Evolutionary conservation across 2,888 invertebrate species (phyloP).

Genomic region (Orchesella flavescens): DNA sequence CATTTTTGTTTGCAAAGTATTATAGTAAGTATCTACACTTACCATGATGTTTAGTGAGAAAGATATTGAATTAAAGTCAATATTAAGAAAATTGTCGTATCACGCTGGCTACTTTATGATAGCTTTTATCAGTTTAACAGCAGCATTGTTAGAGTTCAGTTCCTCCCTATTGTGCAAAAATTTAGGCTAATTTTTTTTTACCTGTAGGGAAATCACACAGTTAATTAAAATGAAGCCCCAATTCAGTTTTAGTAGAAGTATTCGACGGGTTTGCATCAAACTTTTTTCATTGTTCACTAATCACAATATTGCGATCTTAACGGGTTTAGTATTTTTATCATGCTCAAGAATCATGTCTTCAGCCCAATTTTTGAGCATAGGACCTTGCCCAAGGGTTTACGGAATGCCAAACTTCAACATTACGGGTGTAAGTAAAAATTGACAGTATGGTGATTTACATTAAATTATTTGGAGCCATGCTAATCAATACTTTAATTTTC

Average conservation of each 20-base stretch:
- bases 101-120: not conserved
- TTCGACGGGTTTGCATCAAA: no score
- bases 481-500: no score
- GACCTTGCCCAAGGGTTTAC: conserved; percentile 80
- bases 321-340: not conserved
- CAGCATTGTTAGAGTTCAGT: not conserved
- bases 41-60: not conserved
- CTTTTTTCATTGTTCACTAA: not conserved
- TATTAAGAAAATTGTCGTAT: not conserved
- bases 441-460: not conserved
- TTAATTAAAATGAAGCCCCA: no score
- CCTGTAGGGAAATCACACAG: no score
- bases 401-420: conserved; percentile 79
- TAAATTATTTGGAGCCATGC: not conserved
- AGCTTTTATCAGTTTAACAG: no score
- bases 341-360: conserved; percentile 8
- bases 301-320: not conserved
- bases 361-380: conserved; percentile 80
- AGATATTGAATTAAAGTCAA: not conserved
- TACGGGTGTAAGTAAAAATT: conserved; percentile 76
- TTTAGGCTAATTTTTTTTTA: no score
- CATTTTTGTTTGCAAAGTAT: not conserved
- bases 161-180: not conserved
- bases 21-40: not conserved
- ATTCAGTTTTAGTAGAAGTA: no score